Conservation (phyloP, 2,888 invertebrate species). For the Orchesella flavescens region DNA sequence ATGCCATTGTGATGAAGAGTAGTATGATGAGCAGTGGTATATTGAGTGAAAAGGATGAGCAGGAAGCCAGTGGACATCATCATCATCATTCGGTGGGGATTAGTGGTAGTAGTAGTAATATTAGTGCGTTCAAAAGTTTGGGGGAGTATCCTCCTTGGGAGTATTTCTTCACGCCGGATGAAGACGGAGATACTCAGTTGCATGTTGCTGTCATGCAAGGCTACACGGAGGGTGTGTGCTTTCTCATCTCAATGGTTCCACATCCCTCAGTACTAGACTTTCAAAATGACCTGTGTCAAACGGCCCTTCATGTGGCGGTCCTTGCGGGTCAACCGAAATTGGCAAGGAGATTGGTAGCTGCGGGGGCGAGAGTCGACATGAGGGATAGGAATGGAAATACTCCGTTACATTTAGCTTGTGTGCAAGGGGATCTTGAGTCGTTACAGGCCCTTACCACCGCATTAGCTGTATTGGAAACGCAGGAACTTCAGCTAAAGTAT, state of each 20-base stretch:
- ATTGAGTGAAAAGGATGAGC: constrained; percentile 50
- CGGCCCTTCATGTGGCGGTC: constrained; percentile 90
- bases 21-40: constrained; percentile 60
- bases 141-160: constrained; percentile 76
- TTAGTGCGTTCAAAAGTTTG: constrained; percentile 47
- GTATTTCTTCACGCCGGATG: constrained; percentile 84
- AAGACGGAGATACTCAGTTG: constrained; percentile 92
- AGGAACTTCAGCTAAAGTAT: constrained; percentile 73
- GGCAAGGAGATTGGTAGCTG: constrained; percentile 84
- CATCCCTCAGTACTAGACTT: constrained; percentile 85
- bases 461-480: constrained; percentile 77
- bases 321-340: constrained; percentile 84
- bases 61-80: constrained; percentile 16
- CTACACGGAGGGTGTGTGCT: constrained; percentile 82
- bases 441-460: constrained; percentile 84
- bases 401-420: constrained; percentile 88
- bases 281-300: constrained; percentile 79
- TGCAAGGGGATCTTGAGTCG: constrained; percentile 81
- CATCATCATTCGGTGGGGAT: constrained; percentile 11
- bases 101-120: constrained; percentile 27
- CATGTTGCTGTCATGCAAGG: constrained; percentile 89
- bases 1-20: constrained; percentile 51
- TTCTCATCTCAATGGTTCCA: constrained; percentile 85
- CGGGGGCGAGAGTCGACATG: constrained; percentile 81
- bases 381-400: constrained; percentile 88